phyloP scores from a whole-genome alignment of 2,113 vertebrate genomes.

The Aspiorhynchus laticeps region DNA sequence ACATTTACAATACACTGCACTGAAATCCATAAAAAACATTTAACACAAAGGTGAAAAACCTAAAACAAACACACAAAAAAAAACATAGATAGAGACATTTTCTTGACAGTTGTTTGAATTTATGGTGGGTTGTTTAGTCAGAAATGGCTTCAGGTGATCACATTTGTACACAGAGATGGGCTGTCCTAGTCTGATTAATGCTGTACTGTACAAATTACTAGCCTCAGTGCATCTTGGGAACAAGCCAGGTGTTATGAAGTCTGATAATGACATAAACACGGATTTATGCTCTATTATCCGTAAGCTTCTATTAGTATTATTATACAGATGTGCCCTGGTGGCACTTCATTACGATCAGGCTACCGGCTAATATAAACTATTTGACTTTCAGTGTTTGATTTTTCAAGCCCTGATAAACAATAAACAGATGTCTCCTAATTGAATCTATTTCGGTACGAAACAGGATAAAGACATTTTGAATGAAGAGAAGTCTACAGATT shows the following conservation, averaged over 20 bases:
- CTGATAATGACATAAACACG: slow-evolving; percentile 2
- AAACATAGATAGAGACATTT: slow-evolving; percentile 58
- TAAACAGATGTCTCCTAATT: slow-evolving; percentile 8
- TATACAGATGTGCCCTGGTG: not conserved
- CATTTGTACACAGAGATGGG: slow-evolving; percentile 25
- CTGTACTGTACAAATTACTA: slow-evolving; percentile 34
- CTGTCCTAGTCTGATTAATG: slow-evolving; percentile 23
- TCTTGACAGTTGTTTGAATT: slow-evolving; percentile 10
- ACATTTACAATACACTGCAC: slow-evolving; percentile 71
- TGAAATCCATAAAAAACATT: slow-evolving; percentile 73
- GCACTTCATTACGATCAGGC: not conserved
- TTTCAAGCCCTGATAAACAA: slow-evolving; percentile 43
- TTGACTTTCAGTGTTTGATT: slow-evolving; percentile 33
- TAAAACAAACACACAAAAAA: slow-evolving; percentile 67
- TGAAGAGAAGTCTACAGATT: slow-evolving; percentile 80
- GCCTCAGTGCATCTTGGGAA: slow-evolving; percentile 22
- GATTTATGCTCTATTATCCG: slow-evolving; percentile 29
- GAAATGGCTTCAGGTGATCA: slow-evolving; percentile 39
- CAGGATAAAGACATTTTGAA: slow-evolving; percentile 70
- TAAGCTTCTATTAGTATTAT: slow-evolving; percentile 9
- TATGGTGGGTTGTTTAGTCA: not conserved
- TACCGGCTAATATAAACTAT: slow-evolving; percentile 27
- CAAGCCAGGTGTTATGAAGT: slow-evolving; percentile 4
- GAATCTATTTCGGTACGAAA: slow-evolving; percentile 78
- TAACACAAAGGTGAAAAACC: slow-evolving; percentile 66